These are phyloP conservation scores for Omphaloscelis lunosa DNA, from an alignment of 2,888 invertebrate species.

Conservation along the genomic window DNA sequence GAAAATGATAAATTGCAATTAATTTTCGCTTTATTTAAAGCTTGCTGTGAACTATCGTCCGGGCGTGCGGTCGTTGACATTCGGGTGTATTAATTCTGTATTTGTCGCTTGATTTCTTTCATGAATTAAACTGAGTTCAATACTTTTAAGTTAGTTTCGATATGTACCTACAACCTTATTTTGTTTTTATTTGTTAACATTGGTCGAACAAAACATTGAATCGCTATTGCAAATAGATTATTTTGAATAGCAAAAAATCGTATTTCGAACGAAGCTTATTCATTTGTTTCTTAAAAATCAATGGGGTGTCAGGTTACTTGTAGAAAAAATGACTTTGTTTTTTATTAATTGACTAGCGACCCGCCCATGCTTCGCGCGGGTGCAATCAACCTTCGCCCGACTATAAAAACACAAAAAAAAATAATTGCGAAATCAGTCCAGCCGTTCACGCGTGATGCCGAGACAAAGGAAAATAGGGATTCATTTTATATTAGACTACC, in stretches of 20 bases:
- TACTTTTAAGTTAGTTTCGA: not conserved
- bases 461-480: too few relatives aligned
- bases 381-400: too few relatives aligned
- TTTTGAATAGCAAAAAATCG: not conserved
- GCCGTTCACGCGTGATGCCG: too few relatives aligned
- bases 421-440: too few relatives aligned
- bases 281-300: not conserved
- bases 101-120: constrained; percentile 11
- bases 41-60: constrained; percentile 23
- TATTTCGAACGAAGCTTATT: too few relatives aligned
- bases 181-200: not conserved
- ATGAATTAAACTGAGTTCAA: constrained; percentile 23
- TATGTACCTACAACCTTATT: not conserved
- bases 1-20: constrained; percentile 30
- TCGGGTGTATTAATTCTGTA: constrained; percentile 10
- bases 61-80: constrained; percentile 37
- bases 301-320: not conserved
- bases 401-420: too few relatives aligned
- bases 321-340: too few relatives aligned
- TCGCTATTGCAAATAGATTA: too few relatives aligned
- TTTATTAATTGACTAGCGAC: too few relatives aligned
- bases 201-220: not conserved
- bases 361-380: too few relatives aligned
- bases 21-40: constrained; percentile 22
- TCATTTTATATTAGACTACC: too few relatives aligned